Percentiles rank a stretch among this genome's conserved stretches.
Conservation (phyloP, 2,797 vertebrate species). For the Channallabes apus region DNA sequence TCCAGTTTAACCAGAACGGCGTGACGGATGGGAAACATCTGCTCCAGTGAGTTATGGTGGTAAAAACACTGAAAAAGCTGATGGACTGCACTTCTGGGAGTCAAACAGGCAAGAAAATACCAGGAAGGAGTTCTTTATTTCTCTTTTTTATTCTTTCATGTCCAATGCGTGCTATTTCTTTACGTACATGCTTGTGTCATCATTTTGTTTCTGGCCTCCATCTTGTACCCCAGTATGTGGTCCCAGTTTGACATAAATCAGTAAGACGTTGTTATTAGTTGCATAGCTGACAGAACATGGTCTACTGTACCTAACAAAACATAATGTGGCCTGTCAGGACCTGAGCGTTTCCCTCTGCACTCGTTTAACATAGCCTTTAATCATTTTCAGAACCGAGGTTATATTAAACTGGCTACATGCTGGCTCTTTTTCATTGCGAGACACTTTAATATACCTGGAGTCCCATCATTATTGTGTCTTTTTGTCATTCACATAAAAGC, state of each 20-base stretch:
- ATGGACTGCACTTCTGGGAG: not conserved
- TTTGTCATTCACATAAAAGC: not conserved
- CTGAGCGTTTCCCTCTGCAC: not conserved
- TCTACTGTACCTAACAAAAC: not conserved
- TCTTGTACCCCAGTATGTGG: not conserved
- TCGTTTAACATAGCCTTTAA: not conserved
- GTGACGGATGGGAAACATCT: conserved; percentile 5
- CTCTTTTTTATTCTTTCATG: not conserved
- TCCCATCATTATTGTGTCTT: not conserved
- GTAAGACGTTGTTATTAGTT: not conserved
- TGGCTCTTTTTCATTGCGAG: not conserved
- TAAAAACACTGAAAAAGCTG: not conserved
- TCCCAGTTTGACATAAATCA: not conserved
- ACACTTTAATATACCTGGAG: not conserved
- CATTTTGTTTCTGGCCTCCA: not conserved
- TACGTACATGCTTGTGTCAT: not conserved
- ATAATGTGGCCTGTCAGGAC: conserved; percentile 1
- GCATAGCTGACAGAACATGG: not conserved
- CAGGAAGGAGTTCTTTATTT: not conserved
- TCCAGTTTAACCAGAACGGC: not conserved
- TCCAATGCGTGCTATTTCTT: not conserved
- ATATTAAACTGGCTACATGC: not conserved
- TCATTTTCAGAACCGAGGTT: not conserved
- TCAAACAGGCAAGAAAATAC: not conserved
- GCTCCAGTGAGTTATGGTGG: not conserved